phyloP scores from a whole-genome alignment of 2,113 vertebrate genomes.

The Neofelis nebulosa region DNA sequence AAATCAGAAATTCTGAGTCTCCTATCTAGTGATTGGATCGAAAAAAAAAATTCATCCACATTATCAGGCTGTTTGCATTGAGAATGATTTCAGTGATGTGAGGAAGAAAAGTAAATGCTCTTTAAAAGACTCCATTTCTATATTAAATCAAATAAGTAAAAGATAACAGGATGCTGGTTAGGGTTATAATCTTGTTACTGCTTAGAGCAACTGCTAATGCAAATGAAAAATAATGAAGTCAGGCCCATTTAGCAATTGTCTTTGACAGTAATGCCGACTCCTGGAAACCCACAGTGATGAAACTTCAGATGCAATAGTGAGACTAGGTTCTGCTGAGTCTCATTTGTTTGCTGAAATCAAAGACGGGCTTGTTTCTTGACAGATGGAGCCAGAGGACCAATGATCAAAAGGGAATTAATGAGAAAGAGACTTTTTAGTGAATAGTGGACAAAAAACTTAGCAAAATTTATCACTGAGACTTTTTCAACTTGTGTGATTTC shows the following conservation, averaged over 20 bases:
- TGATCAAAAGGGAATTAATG: conserved; percentile 8
- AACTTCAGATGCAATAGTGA: conserved; percentile 12
- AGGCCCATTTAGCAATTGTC: conserved; percentile 72
- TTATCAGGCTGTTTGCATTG: conserved; percentile 76
- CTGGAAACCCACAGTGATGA: conserved; percentile 61
- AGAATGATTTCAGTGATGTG: conserved; percentile 73
- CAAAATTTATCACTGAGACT: neutral
- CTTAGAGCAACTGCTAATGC: conserved; percentile 81
- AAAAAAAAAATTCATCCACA: conserved; percentile 65
- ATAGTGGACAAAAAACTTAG: neutral
- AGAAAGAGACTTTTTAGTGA: neutral
- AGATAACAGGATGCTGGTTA: conserved; percentile 76
- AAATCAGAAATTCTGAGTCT: conserved; percentile 66
- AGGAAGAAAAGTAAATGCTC: conserved; percentile 79
- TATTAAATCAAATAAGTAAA: conserved; percentile 83
- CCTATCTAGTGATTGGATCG: conserved; percentile 58
- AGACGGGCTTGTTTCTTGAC: conserved; percentile 20
- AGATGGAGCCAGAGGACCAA: neutral
- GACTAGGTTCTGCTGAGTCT: neutral
- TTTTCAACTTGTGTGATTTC: neutral
- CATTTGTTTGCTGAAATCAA: conserved; percentile 48
- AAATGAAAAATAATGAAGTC: conserved; percentile 76
- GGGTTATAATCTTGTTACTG: conserved; percentile 75
- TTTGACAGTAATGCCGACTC: conserved; percentile 72
- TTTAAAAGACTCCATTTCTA: conserved; percentile 78